Evolutionary conservation across 1,140 invertebrate species (phyloP).

Genomic region (Hyles vespertilio): DNA sequence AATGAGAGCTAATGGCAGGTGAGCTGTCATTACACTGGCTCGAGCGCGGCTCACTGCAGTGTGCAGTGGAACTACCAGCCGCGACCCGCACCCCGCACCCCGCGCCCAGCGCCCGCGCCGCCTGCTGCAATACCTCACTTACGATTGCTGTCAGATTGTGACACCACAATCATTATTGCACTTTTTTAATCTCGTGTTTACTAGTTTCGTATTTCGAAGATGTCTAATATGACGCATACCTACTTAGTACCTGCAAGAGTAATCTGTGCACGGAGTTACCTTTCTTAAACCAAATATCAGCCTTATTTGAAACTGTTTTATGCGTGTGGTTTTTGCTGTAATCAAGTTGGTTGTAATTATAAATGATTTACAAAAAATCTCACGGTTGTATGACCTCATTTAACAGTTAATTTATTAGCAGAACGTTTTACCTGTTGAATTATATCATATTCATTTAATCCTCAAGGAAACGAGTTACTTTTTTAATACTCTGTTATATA

Average conservation of each 20-base stretch:
- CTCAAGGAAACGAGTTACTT: too few species aligned
- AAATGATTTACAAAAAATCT: too few species aligned
- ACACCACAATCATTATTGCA: constrained; percentile 28
- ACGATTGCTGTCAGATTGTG: constrained; percentile 29
- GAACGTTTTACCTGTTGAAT: too few species aligned
- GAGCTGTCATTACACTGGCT: constrained; percentile 51
- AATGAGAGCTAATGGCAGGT: constrained; percentile 64
- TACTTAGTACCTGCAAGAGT: too few species aligned
- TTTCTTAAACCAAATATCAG: too few species aligned
- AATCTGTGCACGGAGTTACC: too few species aligned
- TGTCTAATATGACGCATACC: too few species aligned
- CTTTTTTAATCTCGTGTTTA: constrained; percentile 17
- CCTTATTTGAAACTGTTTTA: neutral
- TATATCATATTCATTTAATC: too few species aligned
- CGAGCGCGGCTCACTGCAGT: constrained; percentile 18
- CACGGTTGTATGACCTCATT: too few species aligned
- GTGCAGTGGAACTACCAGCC: neutral
- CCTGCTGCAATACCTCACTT: constrained; percentile 17
- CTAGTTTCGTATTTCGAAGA: neutral
- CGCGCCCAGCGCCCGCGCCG: neutral
- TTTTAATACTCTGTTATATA: too few species aligned
- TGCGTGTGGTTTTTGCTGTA: neutral
- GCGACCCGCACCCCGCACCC: neutral
- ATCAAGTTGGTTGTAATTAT: too few species aligned
- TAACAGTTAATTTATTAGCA: too few species aligned